phyloP scores from a whole-genome alignment of 2,797 vertebrate species.

The Gadopsis marmoratus region DNA sequence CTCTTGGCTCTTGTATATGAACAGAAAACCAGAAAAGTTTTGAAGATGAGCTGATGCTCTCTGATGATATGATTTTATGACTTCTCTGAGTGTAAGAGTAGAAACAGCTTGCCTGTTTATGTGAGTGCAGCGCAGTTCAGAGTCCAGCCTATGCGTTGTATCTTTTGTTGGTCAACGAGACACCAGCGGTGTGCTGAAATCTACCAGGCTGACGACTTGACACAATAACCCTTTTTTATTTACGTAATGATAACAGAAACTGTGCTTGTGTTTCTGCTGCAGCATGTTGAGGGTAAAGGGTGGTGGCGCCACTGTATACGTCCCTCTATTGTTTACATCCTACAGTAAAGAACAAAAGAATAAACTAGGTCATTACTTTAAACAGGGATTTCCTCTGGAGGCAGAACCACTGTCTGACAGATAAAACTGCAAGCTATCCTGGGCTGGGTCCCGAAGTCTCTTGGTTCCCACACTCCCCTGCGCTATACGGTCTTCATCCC shows the following conservation, averaged over 20 bases:
- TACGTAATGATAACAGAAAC: constrained; percentile 20
- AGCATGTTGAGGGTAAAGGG: constrained; percentile 37
- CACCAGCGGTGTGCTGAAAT: constrained; percentile 6
- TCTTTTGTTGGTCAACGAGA: constrained; percentile 34
- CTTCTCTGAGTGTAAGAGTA: neutral
- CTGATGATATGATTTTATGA: constrained; percentile 14
- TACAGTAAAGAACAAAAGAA: constrained; percentile 62
- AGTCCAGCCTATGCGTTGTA: neutral
- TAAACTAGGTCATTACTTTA: constrained; percentile 72
- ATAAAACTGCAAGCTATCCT: constrained; percentile 60
- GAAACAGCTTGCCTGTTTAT: neutral
- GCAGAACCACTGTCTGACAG: constrained; percentile 64
- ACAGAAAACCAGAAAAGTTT: neutral
- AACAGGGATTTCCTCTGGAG: constrained; percentile 75
- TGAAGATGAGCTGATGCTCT: neutral
- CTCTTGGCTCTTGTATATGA: neutral
- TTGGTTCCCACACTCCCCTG: constrained; percentile 66
- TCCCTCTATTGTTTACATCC: constrained; percentile 69
- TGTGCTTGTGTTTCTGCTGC: constrained; percentile 41
- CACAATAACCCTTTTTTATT: constrained; percentile 27
- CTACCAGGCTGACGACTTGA: constrained; percentile 1
- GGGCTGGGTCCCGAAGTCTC: constrained; percentile 36
- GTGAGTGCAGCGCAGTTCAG: neutral
- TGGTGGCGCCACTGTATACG: constrained; percentile 31
- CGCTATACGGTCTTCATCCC: constrained; percentile 47